phyloP scores from a whole-genome alignment of 2,797 vertebrate genomes.

The Dicrostonyx torquatus region DNA sequence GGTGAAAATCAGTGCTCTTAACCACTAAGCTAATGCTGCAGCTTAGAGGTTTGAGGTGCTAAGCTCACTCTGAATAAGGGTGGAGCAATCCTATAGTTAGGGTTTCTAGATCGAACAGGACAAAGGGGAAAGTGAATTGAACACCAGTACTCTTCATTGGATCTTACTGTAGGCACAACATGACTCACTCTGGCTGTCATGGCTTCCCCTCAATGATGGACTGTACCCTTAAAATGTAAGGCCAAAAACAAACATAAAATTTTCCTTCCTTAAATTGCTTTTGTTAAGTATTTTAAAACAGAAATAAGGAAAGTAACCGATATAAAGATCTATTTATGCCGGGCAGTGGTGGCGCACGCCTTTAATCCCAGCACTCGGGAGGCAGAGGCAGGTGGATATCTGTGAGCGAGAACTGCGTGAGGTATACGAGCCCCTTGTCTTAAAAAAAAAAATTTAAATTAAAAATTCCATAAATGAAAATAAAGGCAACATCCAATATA shows the following conservation, averaged over 20 bases:
- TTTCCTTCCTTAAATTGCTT: background rate
- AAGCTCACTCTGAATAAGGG: background rate
- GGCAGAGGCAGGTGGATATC: too few relatives aligned
- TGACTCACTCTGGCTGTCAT: background rate
- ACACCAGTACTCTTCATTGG: background rate
- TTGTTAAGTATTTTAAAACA: background rate
- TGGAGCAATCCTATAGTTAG: background rate
- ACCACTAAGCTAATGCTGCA: background rate
- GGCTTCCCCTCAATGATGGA: too few relatives aligned
- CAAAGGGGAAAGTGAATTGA: background rate
- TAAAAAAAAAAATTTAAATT: too few relatives aligned
- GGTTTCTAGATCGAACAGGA: background rate
- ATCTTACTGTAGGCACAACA: background rate
- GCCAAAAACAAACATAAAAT: too few relatives aligned
- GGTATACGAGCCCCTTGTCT: too few relatives aligned
- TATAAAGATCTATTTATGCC: background rate
- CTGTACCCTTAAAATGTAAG: too few relatives aligned
- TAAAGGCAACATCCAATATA: background rate
- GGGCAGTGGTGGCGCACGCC: too few relatives aligned
- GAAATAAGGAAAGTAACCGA: background rate
- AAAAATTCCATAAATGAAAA: conserved; percentile 35
- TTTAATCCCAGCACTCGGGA: too few relatives aligned
- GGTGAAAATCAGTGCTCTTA: background rate
- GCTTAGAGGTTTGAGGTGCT: background rate
- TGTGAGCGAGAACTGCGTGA: too few relatives aligned